These are phyloP conservation scores for Orchesellides sinensis DNA, from an alignment of 2,888 invertebrate species.

Conservation along the genomic window DNA sequence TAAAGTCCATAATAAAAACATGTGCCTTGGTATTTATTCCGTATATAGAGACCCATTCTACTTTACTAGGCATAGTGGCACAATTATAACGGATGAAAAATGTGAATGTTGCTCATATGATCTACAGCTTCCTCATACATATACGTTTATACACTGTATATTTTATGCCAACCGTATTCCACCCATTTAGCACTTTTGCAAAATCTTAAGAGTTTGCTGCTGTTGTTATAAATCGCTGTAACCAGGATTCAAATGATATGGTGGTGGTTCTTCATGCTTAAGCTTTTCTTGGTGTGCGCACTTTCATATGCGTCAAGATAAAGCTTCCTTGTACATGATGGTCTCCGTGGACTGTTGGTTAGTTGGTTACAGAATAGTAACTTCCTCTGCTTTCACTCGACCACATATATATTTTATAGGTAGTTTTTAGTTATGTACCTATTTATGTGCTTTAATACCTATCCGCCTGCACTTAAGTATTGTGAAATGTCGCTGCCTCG, in stretches of 20 bases:
- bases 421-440: no score
- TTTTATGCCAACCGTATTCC: neutral
- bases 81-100: neutral
- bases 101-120: neutral
- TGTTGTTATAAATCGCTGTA: constrained; percentile 22
- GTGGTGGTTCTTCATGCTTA: neutral
- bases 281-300: no score
- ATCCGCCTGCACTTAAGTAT: no score
- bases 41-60: no score
- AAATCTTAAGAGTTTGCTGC: constrained; percentile 26
- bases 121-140: neutral
- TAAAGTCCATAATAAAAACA: neutral
- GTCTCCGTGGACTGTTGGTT: constrained; percentile 45
- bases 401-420: no score
- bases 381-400: constrained; percentile 16
- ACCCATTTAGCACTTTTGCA: neutral
- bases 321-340: constrained; percentile 14
- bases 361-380: constrained; percentile 40
- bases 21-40: neutral
- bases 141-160: neutral
- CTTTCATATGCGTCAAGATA: no score
- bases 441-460: no score
- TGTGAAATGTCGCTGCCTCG: no score
- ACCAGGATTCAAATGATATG: constrained; percentile 27
- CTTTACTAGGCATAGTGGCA: no score